Percentiles rank a stretch among this genome's conserved stretches.
phyloP scores from a whole-genome alignment of 1,140 invertebrate species.

The Drosophila subobscura region DNA sequence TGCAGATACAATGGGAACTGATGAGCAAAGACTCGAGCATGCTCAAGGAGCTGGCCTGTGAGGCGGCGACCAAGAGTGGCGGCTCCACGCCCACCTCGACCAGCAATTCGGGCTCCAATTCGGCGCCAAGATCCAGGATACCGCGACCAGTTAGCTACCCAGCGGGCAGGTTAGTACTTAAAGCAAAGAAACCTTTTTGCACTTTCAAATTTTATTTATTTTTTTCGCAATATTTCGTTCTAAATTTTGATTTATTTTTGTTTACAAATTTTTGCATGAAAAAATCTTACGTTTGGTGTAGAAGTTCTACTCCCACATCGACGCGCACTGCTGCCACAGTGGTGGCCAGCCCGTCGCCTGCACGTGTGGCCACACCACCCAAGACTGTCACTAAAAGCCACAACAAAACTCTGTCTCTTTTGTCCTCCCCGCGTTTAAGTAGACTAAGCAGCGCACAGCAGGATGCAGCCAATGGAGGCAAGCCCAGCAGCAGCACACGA shows the following conservation, averaged over 20 bases:
- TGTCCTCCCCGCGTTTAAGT: conserved; percentile 68
- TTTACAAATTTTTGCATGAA: conserved; percentile 58
- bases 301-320: conserved; percentile 61
- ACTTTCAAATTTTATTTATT: conserved; percentile 18
- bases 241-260: conserved; percentile 46
- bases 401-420: conserved; percentile 51
- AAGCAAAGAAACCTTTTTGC: not conserved
- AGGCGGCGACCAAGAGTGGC: conserved; percentile 84
- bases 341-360: conserved; percentile 26
- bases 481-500: conserved; percentile 53
- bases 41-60: conserved; percentile 83
- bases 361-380: conserved; percentile 31
- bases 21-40: conserved; percentile 85
- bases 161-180: conserved; percentile 84
- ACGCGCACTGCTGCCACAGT: conserved; percentile 16
- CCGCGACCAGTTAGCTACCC: conserved; percentile 87
- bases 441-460: conserved; percentile 71
- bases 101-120: conserved; percentile 60
- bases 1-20: conserved; percentile 95
- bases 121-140: conserved; percentile 87
- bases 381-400: conserved; percentile 67
- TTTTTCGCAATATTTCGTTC: conserved; percentile 41
- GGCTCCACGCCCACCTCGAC: conserved; percentile 83
- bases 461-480: conserved; percentile 50
- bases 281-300: conserved; percentile 27